Evolutionary conservation across 92 coral and sea anemone genomes (phyloP).

Genomic region (Metridium senile): DNA sequence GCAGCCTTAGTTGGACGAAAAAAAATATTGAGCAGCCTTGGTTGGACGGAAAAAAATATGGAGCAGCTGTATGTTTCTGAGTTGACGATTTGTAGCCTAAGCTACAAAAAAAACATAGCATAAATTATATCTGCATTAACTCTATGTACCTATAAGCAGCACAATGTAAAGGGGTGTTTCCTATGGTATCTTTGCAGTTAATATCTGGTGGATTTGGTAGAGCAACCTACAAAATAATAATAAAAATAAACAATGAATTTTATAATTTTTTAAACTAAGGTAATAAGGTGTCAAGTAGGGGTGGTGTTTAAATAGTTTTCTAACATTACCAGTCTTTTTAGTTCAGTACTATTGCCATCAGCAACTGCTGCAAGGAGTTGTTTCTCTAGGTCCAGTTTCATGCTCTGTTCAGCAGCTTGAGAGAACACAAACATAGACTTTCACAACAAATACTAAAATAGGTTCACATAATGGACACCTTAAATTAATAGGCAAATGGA

Average conservation of each 20-base stretch:
- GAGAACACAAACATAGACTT: slow-evolving; percentile 1
- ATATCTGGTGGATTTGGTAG: slow-evolving; percentile 71
- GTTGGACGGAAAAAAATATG: too few relatives aligned
- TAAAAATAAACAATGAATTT: neutral
- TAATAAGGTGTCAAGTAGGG: too few relatives aligned
- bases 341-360: slow-evolving; percentile 78
- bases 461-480: too few relatives aligned
- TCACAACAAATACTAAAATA: neutral
- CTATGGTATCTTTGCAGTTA: slow-evolving; percentile 83
- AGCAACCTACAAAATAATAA: slow-evolving; percentile 37
- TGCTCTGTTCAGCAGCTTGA: slow-evolving; percentile 83
- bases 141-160: slow-evolving; percentile 86
- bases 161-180: slow-evolving; percentile 94
- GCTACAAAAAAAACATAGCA: too few relatives aligned
- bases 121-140: neutral
- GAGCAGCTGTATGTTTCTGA: too few relatives aligned
- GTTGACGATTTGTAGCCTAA: too few relatives aligned
- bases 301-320: too few relatives aligned
- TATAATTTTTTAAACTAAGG: neutral
- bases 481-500: too few relatives aligned
- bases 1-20: too few relatives aligned
- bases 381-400: slow-evolving; percentile 69
- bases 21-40: too few relatives aligned
- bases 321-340: slow-evolving; percentile 90
- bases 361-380: slow-evolving; percentile 77